phyloP scores from a whole-genome alignment of 2,797 vertebrate species.

The Halcyon chelicuti region DNA sequence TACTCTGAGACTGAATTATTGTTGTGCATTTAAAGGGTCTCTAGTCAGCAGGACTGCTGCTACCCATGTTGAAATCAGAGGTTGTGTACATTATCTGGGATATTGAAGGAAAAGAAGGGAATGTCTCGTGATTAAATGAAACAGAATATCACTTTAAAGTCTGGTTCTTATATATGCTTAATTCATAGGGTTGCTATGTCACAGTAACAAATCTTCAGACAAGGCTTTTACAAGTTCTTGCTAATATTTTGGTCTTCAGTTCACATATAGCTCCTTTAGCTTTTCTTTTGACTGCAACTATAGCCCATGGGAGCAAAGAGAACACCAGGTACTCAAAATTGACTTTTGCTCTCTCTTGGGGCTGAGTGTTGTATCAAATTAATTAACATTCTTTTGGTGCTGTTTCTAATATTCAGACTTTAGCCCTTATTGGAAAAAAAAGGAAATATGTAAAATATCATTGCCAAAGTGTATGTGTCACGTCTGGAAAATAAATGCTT shows the following conservation, averaged over 20 bases:
- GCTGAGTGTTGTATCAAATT: not conserved
- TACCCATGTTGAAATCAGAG: not conserved
- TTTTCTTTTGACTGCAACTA: not conserved
- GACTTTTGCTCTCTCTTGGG: not conserved
- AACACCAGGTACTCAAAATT: not conserved
- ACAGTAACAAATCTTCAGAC: not conserved
- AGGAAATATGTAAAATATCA: not conserved
- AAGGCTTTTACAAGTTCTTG: not conserved
- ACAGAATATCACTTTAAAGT: not conserved
- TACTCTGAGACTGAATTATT: not conserved
- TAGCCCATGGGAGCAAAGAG: not conserved
- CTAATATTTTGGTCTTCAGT: not conserved
- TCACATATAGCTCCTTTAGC: not conserved
- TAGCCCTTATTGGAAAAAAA: not conserved
- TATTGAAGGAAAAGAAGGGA: not conserved
- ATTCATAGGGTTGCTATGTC: not conserved
- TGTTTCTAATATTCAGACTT: not conserved
- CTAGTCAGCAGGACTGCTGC: not conserved
- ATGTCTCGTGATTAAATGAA: not conserved
- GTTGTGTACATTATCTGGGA: not conserved
- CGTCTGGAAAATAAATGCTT: not conserved
- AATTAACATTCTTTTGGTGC: not conserved
- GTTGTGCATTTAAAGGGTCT: not conserved
- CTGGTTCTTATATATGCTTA: accelerated
- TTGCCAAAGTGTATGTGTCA: not conserved